Percentiles rank a stretch among this genome's conserved stretches.
Conservation (phyloP, 2,888 invertebrate genomes). For the Microctonus hyperodae region DNA sequence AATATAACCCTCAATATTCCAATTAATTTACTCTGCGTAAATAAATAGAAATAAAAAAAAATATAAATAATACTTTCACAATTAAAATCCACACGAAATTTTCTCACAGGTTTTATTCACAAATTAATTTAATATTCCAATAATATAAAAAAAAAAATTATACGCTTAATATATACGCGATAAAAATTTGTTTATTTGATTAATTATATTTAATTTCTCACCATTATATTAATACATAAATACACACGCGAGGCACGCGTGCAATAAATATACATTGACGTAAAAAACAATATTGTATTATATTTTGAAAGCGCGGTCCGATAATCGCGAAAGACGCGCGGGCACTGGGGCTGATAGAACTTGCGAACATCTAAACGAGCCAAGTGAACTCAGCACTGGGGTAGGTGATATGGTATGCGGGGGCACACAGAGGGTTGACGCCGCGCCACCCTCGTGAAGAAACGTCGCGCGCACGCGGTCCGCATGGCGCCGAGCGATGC, state of each 20-base stretch:
- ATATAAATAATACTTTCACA: neutral
- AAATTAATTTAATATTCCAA: too few species aligned
- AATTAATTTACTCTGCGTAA: neutral
- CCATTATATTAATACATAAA: neutral
- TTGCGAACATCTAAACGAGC: constrained; percentile 46
- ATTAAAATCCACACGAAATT: neutral
- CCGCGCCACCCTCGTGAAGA: constrained; percentile 34
- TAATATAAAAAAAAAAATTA: too few species aligned
- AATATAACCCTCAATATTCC: neutral
- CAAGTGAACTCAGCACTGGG: constrained; percentile 35
- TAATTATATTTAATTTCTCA: neutral
- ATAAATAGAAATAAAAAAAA: neutral
- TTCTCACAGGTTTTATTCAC: neutral
- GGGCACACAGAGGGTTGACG: constrained; percentile 27
- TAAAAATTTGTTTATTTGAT: too few species aligned
- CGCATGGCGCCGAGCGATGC: constrained; percentile 24
- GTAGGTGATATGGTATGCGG: constrained; percentile 29
- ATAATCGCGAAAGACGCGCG: constrained; percentile 62
- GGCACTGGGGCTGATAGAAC: constrained; percentile 57
- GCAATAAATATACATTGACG: neutral
- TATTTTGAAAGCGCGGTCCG: constrained; percentile 55
- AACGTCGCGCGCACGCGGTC: constrained; percentile 35
- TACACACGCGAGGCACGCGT: constrained; percentile 20
- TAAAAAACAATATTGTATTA: constrained; percentile 33
- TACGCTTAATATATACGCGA: too few species aligned